These are phyloP conservation scores for Ciona savignyi DNA, from an alignment of 23 tunicate genomes.

Conservation along the genomic window DNA sequence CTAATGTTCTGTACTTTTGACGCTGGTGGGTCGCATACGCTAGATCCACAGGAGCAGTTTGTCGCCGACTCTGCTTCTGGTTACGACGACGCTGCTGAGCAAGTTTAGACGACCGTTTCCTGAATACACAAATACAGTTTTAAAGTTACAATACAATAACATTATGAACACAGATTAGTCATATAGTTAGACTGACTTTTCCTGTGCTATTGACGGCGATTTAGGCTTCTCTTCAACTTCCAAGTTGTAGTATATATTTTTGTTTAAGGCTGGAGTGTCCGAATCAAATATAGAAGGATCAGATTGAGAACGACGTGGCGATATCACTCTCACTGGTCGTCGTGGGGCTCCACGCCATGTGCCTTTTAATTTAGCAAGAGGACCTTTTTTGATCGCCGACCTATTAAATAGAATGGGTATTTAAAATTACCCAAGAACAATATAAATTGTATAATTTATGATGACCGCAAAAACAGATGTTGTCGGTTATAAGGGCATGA, in stretches of 20 bases:
- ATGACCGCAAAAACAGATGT: no score
- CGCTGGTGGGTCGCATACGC: conserved; percentile 61
- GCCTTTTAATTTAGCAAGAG: conserved; percentile 12
- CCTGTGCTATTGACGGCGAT: neutral
- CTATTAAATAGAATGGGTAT: neutral
- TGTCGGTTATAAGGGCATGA: no score
- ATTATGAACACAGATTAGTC: no score
- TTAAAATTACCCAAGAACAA: no score
- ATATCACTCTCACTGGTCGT: conserved; percentile 36
- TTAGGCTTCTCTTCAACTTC: conserved; percentile 16
- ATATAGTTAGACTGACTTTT: conserved; percentile 1
- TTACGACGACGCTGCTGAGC: conserved; percentile 8
- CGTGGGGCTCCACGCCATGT: conserved; percentile 8
- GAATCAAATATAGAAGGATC: conserved; percentile 27
- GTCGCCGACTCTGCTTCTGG: conserved; percentile 42
- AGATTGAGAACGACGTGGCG: conserved; percentile 40
- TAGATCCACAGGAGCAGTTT: conserved; percentile 52
- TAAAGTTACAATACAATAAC: no score
- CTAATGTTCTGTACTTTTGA: conserved; percentile 69
- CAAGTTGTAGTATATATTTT: conserved; percentile 34
- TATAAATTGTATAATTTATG: no score
- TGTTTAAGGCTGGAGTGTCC: neutral
- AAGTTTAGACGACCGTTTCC: neutral
- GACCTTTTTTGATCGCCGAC: conserved; percentile 17
- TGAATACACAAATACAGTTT: no score